Conservation (phyloP, 35 echinoderm and acorn worm species). For the Apostichopus californicus region DNA sequence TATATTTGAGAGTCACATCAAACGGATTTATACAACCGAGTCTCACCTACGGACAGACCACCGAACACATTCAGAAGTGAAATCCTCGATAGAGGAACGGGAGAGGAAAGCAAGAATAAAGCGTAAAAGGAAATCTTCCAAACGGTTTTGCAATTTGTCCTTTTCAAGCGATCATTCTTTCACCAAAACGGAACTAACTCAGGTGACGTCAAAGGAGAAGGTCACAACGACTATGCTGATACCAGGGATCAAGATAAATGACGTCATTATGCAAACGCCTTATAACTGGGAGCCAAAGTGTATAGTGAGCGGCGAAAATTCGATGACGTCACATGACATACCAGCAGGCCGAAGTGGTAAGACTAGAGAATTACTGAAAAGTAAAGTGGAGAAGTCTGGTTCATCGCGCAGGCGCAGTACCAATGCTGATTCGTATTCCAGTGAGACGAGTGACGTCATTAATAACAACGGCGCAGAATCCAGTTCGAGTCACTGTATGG, state of each 20-base stretch:
- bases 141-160: constrained; percentile 8
- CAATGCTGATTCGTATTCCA: neutral
- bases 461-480: constrained; percentile 21
- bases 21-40: constrained; percentile 4
- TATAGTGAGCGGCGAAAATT: neutral
- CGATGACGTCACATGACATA: neutral
- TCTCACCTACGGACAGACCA: neutral
- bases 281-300: neutral
- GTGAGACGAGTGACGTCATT: neutral
- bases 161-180: constrained; percentile 32
- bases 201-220: neutral
- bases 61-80: neutral
- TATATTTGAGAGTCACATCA: constrained; percentile 19
- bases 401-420: neutral
- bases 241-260: constrained; percentile 31
- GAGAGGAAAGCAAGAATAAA: neutral
- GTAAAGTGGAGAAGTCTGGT: neutral
- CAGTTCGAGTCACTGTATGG: constrained; percentile 36
- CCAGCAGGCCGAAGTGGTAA: too few relatives aligned
- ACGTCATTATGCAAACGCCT: constrained; percentile 30
- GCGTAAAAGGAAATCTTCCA: constrained; percentile 12
- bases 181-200: constrained; percentile 8
- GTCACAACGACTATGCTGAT: constrained; percentile 5
- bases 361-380: neutral
- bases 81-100: neutral